Percentiles rank a stretch among this genome's conserved stretches.
phyloP scores from a whole-genome alignment of 2,797 vertebrate genomes.

The Bothrops alternatus region DNA sequence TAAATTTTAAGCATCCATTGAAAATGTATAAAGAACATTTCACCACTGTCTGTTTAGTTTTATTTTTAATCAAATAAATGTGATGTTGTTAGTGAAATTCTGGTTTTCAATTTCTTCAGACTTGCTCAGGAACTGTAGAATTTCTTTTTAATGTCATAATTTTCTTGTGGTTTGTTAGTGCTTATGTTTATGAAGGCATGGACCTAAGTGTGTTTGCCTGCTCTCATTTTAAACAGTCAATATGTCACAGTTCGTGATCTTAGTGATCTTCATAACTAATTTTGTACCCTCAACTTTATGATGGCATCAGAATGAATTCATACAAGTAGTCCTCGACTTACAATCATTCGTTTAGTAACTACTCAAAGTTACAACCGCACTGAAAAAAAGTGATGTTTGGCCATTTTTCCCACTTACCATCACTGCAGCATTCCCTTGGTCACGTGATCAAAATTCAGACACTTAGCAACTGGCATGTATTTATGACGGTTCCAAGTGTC shows the following conservation, averaged over 20 bases:
- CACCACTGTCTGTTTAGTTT: not conserved
- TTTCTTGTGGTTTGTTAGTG: not conserved
- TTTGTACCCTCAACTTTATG: not conserved
- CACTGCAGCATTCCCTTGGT: too few relatives aligned
- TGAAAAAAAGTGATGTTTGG: too few relatives aligned
- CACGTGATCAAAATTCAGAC: too few relatives aligned
- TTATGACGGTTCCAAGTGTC: too few relatives aligned
- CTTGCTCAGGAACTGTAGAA: not conserved
- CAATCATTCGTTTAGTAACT: too few relatives aligned
- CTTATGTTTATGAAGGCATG: not conserved
- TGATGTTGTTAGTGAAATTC: not conserved
- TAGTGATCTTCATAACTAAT: not conserved
- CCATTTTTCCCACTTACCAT: too few relatives aligned
- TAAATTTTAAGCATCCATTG: not conserved
- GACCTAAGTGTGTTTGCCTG: not conserved
- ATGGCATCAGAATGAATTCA: not conserved
- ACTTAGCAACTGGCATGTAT: too few relatives aligned
- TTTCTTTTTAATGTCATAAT: fast-evolving
- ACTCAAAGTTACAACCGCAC: too few relatives aligned
- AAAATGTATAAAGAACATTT: not conserved
- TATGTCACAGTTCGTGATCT: not conserved
- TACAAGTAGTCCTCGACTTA: not conserved
- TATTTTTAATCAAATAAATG: not conserved
- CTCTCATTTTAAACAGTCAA: not conserved
- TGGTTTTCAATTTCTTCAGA: not conserved